These are phyloP conservation scores for Sciurus niger DNA, from an alignment of 2,113 vertebrate genomes.

Conservation along the genomic window DNA sequence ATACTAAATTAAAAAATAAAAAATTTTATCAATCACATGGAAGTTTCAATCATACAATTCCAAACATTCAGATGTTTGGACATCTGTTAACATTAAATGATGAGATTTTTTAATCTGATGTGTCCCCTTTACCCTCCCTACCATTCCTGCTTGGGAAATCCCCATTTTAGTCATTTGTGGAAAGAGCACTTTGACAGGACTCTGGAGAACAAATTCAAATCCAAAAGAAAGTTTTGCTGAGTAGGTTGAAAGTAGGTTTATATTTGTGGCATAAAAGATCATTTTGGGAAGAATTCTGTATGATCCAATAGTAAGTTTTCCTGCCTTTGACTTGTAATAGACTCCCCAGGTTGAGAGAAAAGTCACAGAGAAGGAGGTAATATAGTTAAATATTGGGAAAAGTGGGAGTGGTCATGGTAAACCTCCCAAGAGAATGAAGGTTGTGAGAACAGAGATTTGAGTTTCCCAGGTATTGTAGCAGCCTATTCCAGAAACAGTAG, in stretches of 20 bases:
- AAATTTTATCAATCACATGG: background rate
- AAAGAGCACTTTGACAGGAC: background rate
- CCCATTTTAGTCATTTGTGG: background rate
- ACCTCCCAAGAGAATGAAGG: background rate
- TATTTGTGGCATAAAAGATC: background rate
- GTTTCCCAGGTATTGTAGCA: background rate
- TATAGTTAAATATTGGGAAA: background rate
- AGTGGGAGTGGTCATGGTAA: background rate
- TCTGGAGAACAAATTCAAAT: background rate
- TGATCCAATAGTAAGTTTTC: background rate
- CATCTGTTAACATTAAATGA: background rate
- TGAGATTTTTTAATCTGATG: background rate
- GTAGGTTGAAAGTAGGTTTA: background rate
- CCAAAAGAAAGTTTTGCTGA: conserved; percentile 26
- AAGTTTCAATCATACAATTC: background rate
- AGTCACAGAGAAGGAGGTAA: background rate
- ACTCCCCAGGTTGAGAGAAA: background rate
- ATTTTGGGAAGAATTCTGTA: background rate
- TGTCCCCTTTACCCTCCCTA: background rate
- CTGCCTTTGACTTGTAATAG: background rate
- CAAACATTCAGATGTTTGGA: background rate
- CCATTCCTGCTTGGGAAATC: background rate
- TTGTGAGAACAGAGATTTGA: background rate
- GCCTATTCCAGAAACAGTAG: background rate
- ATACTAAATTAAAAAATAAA: background rate